Evolutionary conservation across 2,797 vertebrate species (phyloP), one percentile per base, ranked within the genome.

Genomic region (Brachyalestes nurse): DNA sequence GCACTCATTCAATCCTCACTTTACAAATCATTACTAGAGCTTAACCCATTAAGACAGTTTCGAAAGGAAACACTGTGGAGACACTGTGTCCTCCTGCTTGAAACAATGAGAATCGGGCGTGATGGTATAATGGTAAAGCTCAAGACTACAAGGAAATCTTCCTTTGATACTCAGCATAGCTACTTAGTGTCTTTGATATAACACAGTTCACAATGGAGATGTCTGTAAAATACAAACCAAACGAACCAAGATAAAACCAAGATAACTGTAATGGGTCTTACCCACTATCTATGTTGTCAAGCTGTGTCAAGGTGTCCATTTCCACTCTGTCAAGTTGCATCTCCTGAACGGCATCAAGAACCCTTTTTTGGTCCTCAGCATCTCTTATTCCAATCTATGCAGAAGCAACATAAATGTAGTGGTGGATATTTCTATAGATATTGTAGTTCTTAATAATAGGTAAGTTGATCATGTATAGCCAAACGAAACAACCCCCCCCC

Each of bases 361-460:
- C 85, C 92, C 95, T 97, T 87, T 94, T 89, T 73, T 96, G 96
- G 84, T 97, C 97, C 85, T 21, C 90, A 34, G 87, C 87, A 85
- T 94, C 88, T 62, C 87, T 92, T 90, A 99, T 86, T 21, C 97
- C 97, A 79, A 96, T 89, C 98, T 99, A 81, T 21, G 38, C 85
- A 89, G 86, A 53, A 51, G 13, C 10, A 79, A 19, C n/a, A 60
- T 19, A 57, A 55, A 8, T 45, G 42, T 21, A 45, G 2, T n/a
- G 65, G 40, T 16, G 14, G 17, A 38, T 64, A 38, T 14, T 51
- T 49, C 0, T 14, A 51, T 12, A 51, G 47, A 51, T 51, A 45
- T 12, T 34, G 34, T 34, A 34, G 5, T 7, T 51, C 16, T 51
- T 13, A 13, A 51, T 51, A 13, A 51, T 13, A 51, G 47, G 13